Evolutionary conservation across 2,888 invertebrate genomes (phyloP).

Genomic region (Leptinotarsa tumamoca): DNA sequence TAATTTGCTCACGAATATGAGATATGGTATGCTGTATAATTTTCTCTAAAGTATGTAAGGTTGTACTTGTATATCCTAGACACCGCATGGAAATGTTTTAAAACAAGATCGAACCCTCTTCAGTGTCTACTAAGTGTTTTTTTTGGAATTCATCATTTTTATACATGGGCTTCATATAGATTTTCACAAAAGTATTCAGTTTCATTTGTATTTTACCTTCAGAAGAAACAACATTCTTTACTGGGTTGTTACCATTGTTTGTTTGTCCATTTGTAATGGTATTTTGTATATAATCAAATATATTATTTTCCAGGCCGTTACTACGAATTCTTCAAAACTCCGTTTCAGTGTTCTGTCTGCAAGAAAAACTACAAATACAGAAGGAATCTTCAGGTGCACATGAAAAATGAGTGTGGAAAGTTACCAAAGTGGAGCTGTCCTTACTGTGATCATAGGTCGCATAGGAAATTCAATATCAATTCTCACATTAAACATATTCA

Average conservation of each 20-base stretch:
- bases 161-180: too few species aligned
- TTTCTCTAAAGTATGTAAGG: too few species aligned
- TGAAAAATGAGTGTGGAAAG: conserved; percentile 44
- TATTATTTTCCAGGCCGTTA: conserved; percentile 16
- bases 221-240: not conserved
- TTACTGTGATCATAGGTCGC: conserved; percentile 51
- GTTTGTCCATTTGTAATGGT: not conserved
- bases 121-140: too few species aligned
- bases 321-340: conserved; percentile 4
- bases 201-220: too few species aligned
- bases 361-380: conserved; percentile 46
- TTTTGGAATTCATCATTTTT: too few species aligned
- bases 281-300: not conserved
- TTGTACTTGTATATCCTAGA: too few species aligned
- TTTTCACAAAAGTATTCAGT: too few species aligned
- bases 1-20: too few species aligned
- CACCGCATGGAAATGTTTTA: too few species aligned
- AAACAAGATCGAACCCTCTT: too few species aligned
- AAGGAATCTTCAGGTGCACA: conserved; percentile 49
- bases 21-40: too few species aligned
- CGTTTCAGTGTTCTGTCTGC: conserved; percentile 55
- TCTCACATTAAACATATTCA: conserved; percentile 59
- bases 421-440: conserved; percentile 49
- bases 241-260: not conserved
- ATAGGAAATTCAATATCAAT: conserved; percentile 51